Base-by-base conservation (phyloP, 1,140 invertebrate species). In the Caenorhabditis remanei region DNA sequence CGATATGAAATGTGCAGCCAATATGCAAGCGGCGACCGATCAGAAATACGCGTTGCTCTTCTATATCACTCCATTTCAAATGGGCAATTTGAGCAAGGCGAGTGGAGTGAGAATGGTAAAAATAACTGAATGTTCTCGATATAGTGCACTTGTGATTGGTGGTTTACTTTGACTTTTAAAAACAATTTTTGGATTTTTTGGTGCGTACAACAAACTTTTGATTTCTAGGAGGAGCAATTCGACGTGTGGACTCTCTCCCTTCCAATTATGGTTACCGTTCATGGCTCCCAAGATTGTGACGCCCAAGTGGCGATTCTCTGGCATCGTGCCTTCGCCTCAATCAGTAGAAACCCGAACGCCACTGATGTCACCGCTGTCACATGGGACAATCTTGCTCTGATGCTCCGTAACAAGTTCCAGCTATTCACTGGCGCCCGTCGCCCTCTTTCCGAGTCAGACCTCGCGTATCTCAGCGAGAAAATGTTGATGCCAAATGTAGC, bases 211-310 rank as follows among this genome's bases (percentile, higher is more conserved):
- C 32, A 46, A 79, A 56, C 55, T 46, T 46, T 75, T 58, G 32
- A 6, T 85, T 79, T 46, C 46, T n/a, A 79, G 71, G 71, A 79
- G 24, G 71, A 79, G 24, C 53, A 85, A 79, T 93, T 92, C 58
- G 91, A 92, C 67, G 91, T 92, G 5, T 92, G 91, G 91, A 92
- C 91, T 21, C 87, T 92, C 11, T 92, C 91, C 4, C 86, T 92
- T 41, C 91, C 91, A 48, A 83, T 92, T 14, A 92, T 93, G 92
- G 92, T 92, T 46, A 92, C 91, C 13, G 91, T 92, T 0, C 91
- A 92, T 75, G 91, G 91, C 0, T 92, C 91, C 7, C 91, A 92
- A 87, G 91, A 92, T 67, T 93, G 91, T 82, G 92, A 93, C 84
- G 92, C 91, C 4, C 91, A 92, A 67, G 92, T 89, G 5, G 91